phyloP scores from a whole-genome alignment of 1,140 invertebrate species.

The Archivesica marissinica region DNA sequence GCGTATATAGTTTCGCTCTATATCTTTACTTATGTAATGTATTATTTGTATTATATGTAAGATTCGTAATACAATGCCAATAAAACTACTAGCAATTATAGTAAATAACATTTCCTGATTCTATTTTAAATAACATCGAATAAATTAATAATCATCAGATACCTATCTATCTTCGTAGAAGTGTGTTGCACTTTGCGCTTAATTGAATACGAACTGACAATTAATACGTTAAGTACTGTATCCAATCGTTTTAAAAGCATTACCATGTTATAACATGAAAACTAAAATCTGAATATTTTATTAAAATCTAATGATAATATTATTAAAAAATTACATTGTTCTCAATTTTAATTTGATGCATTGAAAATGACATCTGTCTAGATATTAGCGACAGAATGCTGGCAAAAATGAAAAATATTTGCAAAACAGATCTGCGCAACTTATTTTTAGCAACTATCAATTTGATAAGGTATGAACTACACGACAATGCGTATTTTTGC shows the following conservation, averaged over 20 bases:
- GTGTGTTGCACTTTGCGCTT: background rate
- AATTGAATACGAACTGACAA: constrained; percentile 18
- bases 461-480: constrained; percentile 18
- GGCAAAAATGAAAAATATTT: constrained; percentile 14
- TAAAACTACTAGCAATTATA: no score
- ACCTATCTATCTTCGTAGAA: no score
- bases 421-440: background rate
- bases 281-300: constrained; percentile 4
- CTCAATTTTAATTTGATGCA: constrained; percentile 13
- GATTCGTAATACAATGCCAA: no score
- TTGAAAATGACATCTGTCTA: constrained; percentile 14
- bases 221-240: constrained; percentile 9
- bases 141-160: no score
- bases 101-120: no score
- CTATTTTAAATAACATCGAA: no score
- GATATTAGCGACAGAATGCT: background rate
- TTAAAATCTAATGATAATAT: background rate
- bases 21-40: no score
- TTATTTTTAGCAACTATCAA: constrained; percentile 33
- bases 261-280: background rate
- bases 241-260: constrained; percentile 42
- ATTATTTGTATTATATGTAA: no score
- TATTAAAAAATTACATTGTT: background rate
- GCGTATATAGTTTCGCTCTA: no score
- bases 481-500: constrained; percentile 12